Conservation (phyloP, 2,113 vertebrate genomes). For the Mohoua ochrocephala region DNA sequence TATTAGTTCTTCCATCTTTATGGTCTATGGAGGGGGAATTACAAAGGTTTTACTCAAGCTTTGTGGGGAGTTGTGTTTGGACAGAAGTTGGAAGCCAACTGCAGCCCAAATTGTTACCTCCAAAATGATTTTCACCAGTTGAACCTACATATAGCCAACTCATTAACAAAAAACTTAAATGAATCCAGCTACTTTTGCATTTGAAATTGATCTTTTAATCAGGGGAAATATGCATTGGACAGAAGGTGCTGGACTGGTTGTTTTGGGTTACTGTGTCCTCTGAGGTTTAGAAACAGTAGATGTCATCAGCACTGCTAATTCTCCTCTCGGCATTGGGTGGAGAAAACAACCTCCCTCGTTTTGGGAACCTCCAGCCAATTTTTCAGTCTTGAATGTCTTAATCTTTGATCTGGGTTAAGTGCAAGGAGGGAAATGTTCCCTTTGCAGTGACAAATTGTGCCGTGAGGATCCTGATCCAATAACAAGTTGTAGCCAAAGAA, state of each 20-base stretch:
- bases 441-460: not conserved
- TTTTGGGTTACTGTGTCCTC: constrained; percentile 32
- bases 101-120: not conserved
- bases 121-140: not conserved
- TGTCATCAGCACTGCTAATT: not conserved
- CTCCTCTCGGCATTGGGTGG: not conserved
- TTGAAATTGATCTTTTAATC: not conserved
- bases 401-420: not conserved
- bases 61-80: not conserved
- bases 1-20: not conserved
- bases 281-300: not conserved
- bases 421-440: not conserved
- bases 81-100: not conserved
- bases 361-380: not conserved
- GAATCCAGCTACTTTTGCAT: not conserved
- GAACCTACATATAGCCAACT: not conserved
- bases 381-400: not conserved
- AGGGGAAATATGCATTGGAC: not conserved
- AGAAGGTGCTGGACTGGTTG: not conserved
- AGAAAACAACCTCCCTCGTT: not conserved
- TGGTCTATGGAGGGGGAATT: not conserved
- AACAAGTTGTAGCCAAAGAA: not conserved
- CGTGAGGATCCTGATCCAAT: not conserved
- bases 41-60: not conserved
- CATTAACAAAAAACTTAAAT: not conserved